Evolutionary conservation across 1,140 invertebrate genomes (phyloP).

Genomic region (Drosophila teissieri): DNA sequence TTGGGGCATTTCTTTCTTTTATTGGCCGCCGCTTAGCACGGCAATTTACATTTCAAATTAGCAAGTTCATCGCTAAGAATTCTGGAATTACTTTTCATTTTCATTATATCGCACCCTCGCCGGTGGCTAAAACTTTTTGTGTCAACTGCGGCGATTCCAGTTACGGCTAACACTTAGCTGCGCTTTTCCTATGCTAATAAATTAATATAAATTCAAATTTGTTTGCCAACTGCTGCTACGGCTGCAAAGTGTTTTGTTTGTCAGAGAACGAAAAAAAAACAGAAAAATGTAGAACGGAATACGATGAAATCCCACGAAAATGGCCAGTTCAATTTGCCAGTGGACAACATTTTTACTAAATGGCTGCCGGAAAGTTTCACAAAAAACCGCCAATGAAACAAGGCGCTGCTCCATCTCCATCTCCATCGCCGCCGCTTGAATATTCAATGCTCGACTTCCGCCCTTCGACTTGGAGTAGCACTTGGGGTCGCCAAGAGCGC

Average conservation of each 20-base stretch:
- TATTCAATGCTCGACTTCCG: slow-evolving; percentile 79
- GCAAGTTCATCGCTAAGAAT: slow-evolving; percentile 79
- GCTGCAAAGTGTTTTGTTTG: slow-evolving; percentile 75
- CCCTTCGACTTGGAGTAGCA: slow-evolving; percentile 56
- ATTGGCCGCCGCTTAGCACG: slow-evolving; percentile 62
- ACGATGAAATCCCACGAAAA: slow-evolving; percentile 39
- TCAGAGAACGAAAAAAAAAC: slow-evolving; percentile 40
- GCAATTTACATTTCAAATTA: slow-evolving; percentile 83
- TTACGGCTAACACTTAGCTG: slow-evolving; percentile 39
- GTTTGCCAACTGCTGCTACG: slow-evolving; percentile 79
- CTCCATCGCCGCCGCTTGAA: slow-evolving; percentile 55
- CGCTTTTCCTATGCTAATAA: slow-evolving; percentile 82
- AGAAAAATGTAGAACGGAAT: not conserved
- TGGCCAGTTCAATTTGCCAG: slow-evolving; percentile 46
- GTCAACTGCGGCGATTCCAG: slow-evolving; percentile 45
- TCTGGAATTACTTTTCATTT: slow-evolving; percentile 80
- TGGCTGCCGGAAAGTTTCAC: slow-evolving; percentile 68
- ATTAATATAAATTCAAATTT: slow-evolving; percentile 84
- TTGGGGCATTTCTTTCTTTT: slow-evolving; percentile 36
- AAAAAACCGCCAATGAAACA: slow-evolving; percentile 75
- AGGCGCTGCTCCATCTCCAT: slow-evolving; percentile 15
- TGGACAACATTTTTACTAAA: slow-evolving; percentile 71
- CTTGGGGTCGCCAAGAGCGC: slow-evolving; percentile 62
- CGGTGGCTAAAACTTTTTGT: slow-evolving; percentile 35
- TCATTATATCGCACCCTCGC: slow-evolving; percentile 55